Evolutionary conservation across 2,888 invertebrate genomes (phyloP), one percentile per base, ranked within the genome.

Genomic region (Prenolepis imparis): DNA sequence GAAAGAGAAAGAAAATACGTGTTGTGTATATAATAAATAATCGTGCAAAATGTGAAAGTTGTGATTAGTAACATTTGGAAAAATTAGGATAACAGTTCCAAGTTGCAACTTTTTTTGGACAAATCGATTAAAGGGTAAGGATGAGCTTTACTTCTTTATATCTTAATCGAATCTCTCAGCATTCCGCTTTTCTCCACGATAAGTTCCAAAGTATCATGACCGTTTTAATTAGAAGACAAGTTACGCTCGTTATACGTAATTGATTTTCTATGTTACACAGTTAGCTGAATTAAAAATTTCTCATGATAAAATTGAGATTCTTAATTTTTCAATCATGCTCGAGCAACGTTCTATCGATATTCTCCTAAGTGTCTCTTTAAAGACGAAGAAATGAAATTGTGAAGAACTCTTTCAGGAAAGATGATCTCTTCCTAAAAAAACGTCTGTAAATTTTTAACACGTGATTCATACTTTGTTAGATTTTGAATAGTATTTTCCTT

Each of bases 151-250:
- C 57, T 41, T 59, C 72, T 44, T 59, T 44, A 59, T 39, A 72
- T 68, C 72, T 80, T 80, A 70, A 80, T 80, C 78, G 72, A 59
- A 80, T 80, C 59, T 80, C 36, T 72, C 21, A 21, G 28, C 55
- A 77, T 77, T 55, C 41, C 41, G 32, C 24, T 70, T 41, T 68
- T 57, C 32, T 70, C n/a, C 24, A 9, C 70, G 57, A 41, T 72
- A 59, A 80, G 36, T 72, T 72, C 5, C 12, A 24, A 70, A 57
- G 32, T 57, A 70, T 52, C 21, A 15, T 41, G 39, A 57, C n/a
- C 68, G 9, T 80, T 59, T 21, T 72, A 80, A 80, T 80, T 48
- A 70, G 32, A 18, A 36, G 59, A 70, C 59, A 32, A 72, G 57
- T 80, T 80, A 59, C 59, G 70, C 18, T 59, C 57, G 21, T 78